These are phyloP conservation scores for Carapus acus DNA, from an alignment of 2,797 vertebrate genomes.

Conservation along the genomic window DNA sequence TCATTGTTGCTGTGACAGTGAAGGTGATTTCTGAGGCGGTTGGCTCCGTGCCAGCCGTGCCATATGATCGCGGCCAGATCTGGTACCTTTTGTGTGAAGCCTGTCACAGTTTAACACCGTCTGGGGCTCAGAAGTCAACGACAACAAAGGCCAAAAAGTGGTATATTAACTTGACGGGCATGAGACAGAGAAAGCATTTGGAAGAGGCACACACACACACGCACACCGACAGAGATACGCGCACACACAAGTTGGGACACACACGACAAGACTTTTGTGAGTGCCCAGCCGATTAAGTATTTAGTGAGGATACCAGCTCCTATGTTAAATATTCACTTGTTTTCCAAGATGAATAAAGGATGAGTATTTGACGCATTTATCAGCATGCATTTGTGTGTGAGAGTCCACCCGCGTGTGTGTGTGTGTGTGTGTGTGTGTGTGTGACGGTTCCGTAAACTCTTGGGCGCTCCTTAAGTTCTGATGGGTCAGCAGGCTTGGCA, in stretches of 20 bases:
- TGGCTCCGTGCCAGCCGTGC: conserved; percentile 22
- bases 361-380: conserved; percentile 67
- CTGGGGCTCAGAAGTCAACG: not conserved
- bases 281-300: conserved; percentile 66
- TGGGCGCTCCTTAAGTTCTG: conserved; percentile 22
- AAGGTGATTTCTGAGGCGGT: conserved; percentile 33
- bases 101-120: conserved; percentile 23
- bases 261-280: conserved; percentile 52
- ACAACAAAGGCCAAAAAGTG: too few relatives aligned
- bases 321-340: conserved; percentile 74
- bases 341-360: conserved; percentile 78
- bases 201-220: conserved; percentile 3
- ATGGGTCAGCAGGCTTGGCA: conserved; percentile 44
- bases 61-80: conserved; percentile 24
- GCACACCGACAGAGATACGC: conserved; percentile 4
- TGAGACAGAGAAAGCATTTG: not conserved
- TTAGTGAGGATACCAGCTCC: conserved; percentile 70
- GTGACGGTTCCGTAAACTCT: conserved; percentile 7
- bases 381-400: conserved; percentile 15
- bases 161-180: not conserved
- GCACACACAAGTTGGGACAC: too few relatives aligned
- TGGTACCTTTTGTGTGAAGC: conserved; percentile 21
- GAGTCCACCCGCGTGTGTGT: conserved; percentile 6
- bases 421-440: conserved; percentile 1
- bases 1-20: too few relatives aligned